These are phyloP conservation scores for Hybos culiciformis DNA, from an alignment of 2,888 invertebrate species.

Conservation along the genomic window DNA sequence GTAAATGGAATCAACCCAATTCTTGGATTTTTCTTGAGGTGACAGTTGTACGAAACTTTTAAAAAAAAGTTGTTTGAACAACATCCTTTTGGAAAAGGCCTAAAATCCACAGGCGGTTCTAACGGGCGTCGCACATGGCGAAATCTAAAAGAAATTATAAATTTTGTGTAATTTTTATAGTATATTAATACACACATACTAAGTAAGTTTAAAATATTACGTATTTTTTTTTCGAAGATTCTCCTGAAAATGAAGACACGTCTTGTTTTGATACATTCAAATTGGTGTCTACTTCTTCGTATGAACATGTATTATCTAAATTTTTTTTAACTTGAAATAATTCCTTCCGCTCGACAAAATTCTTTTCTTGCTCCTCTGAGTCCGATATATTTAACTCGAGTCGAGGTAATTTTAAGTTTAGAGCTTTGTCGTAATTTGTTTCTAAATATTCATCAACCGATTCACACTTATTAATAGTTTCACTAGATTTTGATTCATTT, in stretches of 20 bases:
- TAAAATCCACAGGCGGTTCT: too few species aligned
- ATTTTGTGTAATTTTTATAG: too few species aligned
- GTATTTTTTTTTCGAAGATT: background rate
- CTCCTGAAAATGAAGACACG: conserved; percentile 12
- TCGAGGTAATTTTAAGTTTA: conserved; percentile 39
- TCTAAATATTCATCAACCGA: conserved; percentile 35
- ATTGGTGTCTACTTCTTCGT: conserved; percentile 28
- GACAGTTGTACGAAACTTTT: too few species aligned
- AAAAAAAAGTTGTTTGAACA: too few species aligned
- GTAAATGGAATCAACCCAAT: too few species aligned
- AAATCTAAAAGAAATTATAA: too few species aligned
- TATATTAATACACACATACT: too few species aligned
- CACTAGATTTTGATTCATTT: conserved; percentile 35
- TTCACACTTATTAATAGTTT: conserved; percentile 27
- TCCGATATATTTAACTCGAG: conserved; percentile 44
- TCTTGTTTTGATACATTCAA: conserved; percentile 24
- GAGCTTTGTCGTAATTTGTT: conserved; percentile 34
- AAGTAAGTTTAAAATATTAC: background rate
- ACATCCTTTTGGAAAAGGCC: too few species aligned
- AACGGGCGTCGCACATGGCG: too few species aligned
- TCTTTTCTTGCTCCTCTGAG: conserved; percentile 44
- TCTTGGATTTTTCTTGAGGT: too few species aligned
- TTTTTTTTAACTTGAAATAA: conserved; percentile 43
- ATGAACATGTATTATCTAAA: conserved; percentile 36
- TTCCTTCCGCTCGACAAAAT: conserved; percentile 41